These are phyloP conservation scores for Zaprionus capensis DNA, from an alignment of 1,140 invertebrate genomes.

Conservation along the genomic window DNA sequence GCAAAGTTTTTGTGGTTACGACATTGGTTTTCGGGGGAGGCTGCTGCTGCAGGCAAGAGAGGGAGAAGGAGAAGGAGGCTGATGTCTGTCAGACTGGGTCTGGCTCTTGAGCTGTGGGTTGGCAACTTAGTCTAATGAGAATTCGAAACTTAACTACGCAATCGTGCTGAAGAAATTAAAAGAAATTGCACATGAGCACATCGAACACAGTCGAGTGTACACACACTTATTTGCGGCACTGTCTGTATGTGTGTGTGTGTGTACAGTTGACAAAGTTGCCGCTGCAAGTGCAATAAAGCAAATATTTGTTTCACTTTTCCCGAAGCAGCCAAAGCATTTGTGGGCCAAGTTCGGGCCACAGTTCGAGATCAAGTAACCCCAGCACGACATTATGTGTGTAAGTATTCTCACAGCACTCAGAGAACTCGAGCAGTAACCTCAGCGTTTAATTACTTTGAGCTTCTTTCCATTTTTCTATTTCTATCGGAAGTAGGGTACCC, in stretches of 20 bases:
- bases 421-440: background rate
- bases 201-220: background rate
- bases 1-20: conserved; percentile 81
- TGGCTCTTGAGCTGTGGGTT: conserved; percentile 74
- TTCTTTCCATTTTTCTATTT: background rate
- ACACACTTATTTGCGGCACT: background rate
- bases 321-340: conserved; percentile 1
- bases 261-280: conserved; percentile 9
- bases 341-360: conserved; percentile 3
- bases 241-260: background rate
- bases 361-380: background rate
- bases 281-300: conserved; percentile 55
- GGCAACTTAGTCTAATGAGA: conserved; percentile 82
- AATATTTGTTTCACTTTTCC: conserved; percentile 66
- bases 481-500: background rate
- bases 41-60: conserved; percentile 31
- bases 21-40: conserved; percentile 67
- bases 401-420: background rate
- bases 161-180: conserved; percentile 82
- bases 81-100: conserved; percentile 68
- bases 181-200: conserved; percentile 73
- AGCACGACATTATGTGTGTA: too few relatives aligned
- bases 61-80: conserved; percentile 9
- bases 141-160: conserved; percentile 81
- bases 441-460: background rate